These are phyloP conservation scores for Iguana delicatissima DNA, from an alignment of 2,797 vertebrate species.

Conservation along the genomic window DNA sequence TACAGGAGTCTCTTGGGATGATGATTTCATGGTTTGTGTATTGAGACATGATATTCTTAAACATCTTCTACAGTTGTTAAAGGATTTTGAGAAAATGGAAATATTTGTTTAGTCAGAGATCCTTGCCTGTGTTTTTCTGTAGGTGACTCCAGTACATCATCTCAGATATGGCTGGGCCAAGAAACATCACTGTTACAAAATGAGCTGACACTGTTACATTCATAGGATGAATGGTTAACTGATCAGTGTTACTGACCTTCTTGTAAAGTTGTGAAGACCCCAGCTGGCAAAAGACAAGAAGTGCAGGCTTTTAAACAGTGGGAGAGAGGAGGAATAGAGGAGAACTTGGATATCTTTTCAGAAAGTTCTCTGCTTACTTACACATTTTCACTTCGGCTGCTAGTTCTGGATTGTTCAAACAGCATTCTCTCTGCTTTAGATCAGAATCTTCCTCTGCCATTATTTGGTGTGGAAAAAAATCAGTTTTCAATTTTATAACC, in stretches of 20 bases:
- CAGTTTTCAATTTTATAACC: not conserved
- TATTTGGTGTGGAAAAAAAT: not conserved
- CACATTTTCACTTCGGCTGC: not conserved
- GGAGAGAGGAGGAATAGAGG: not conserved
- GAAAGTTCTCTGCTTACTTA: not conserved
- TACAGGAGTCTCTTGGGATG: not conserved
- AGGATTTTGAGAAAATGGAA: not conserved
- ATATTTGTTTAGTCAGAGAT: not conserved
- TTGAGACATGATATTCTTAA: not conserved
- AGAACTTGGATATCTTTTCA: not conserved
- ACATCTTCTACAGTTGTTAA: not conserved
- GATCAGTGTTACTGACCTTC: not conserved
- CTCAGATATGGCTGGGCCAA: not conserved
- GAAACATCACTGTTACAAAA: not conserved
- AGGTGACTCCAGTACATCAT: not conserved
- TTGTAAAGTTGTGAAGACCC: not conserved
- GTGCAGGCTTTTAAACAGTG: too few species aligned
- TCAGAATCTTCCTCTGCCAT: not conserved
- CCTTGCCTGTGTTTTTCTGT: not conserved
- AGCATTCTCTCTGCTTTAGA: not conserved
- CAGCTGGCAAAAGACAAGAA: not conserved
- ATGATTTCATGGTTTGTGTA: too few species aligned
- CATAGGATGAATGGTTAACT: not conserved
- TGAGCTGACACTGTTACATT: too few species aligned
- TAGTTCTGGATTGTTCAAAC: not conserved